Base-by-base conservation (phyloP, 2,888 invertebrate genomes). In the Lomographa bimaculata region DNA sequence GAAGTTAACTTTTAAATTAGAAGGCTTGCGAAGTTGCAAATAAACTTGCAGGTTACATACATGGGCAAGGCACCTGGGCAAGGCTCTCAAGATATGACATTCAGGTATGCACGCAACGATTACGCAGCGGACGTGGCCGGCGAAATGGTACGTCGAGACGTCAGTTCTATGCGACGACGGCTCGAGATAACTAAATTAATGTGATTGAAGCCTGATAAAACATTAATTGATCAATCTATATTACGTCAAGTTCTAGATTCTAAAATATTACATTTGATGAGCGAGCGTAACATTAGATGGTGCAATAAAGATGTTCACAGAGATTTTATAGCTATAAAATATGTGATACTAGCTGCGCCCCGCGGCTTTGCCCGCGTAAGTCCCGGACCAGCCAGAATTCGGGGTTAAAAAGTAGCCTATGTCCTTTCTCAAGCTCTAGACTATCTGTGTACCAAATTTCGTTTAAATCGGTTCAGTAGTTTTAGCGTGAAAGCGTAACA, bases 11-110 rank as follows among this genome's bases (percentile, higher is more conserved):
- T 68, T 71, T 57, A 67, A 82, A 62, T 77, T 63, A 70, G 76
- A 50, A 64, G 80, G 65, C 50, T 81, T 71, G 59, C 60, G 54
- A 75, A 75, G 71, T 79, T 82, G 80, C 82, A 74, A 78, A 79
- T 78, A 78, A 75, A 74, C 71, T 74, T 74, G 71, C 71, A 71
- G 65, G 69, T 71, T 71, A 74, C 79, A 75, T 69, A 82, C 73
- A 84, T 79, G 79, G 75, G 64, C 72, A 79, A 72, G 71, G 71
- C 71, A 76, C 72, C 65, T 75, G 75, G 69, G 63, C 81, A 78
- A 83, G 82, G 80, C 71, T 75, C 67, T 73, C 74, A 63, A 76
- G 74, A 72, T 70, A 75, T 75, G 73, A 73, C 75, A 78, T 75
- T 76, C 71, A 43, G 25, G 19, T 25, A 65, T 62, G 60, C 64